phyloP scores from a whole-genome alignment of 2,888 invertebrate species.

The Thalpophila matura region DNA sequence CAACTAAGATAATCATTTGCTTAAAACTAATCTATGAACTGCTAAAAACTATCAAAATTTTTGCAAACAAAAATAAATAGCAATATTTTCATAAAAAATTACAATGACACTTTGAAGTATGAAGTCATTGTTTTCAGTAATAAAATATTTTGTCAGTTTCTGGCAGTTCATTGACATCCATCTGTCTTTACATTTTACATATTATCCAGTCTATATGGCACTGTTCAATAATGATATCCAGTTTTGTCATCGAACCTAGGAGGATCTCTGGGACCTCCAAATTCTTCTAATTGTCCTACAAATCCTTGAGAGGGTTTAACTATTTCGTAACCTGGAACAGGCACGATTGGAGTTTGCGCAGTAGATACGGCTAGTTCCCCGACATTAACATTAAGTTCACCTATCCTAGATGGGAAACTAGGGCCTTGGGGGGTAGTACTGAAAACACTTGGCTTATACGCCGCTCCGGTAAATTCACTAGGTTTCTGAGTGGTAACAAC shows the following conservation, averaged over 20 bases:
- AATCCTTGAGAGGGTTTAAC: conserved; percentile 52
- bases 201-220: conserved; percentile 60
- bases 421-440: conserved; percentile 27
- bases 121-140: not conserved
- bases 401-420: conserved; percentile 3
- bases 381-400: conserved; percentile 13
- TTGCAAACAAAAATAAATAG: not conserved
- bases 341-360: conserved; percentile 36
- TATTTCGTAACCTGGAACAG: conserved; percentile 57
- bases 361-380: conserved; percentile 19
- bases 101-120: not conserved
- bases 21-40: conserved; percentile 15
- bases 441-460: conserved; percentile 3
- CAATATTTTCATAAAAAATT: not conserved
- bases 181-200: not conserved
- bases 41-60: conserved; percentile 7
- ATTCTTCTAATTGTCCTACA: conserved; percentile 75
- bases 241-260: conserved; percentile 81
- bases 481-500: conserved; percentile 4
- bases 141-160: not conserved
- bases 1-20: conserved; percentile 16
- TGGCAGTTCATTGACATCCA: conserved; percentile 23
- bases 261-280: conserved; percentile 78
- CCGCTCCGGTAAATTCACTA: conserved; percentile 34
- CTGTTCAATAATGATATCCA: conserved; percentile 82